Conservation (phyloP, 2,797 vertebrate species). For the Neopelma chrysocephalum region DNA sequence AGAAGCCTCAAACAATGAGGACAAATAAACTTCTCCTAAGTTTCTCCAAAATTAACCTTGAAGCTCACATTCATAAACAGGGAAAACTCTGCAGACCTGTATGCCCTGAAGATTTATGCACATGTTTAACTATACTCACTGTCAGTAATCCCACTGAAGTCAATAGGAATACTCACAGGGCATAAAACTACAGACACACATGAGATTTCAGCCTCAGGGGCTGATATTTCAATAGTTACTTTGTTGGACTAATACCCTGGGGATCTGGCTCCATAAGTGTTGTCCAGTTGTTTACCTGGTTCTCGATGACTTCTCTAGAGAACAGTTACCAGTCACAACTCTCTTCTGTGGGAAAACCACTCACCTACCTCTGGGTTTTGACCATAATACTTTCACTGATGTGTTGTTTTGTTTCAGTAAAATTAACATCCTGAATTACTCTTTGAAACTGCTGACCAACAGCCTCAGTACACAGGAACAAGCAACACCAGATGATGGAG, state of each 20-base stretch:
- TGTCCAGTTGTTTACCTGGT: not conserved
- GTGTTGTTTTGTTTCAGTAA: not conserved
- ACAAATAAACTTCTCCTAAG: not conserved
- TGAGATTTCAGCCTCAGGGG: not conserved
- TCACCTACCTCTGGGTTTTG: not conserved
- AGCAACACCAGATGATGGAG: not conserved
- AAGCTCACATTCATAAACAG: not conserved
- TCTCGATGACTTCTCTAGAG: not conserved
- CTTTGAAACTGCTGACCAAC: not conserved
- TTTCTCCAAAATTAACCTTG: not conserved
- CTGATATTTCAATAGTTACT: not conserved
- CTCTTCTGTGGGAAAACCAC: not conserved
- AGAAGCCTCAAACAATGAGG: not conserved
- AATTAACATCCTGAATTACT: not conserved
- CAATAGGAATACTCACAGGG: not conserved
- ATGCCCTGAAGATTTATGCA: not conserved
- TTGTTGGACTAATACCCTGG: not conserved
- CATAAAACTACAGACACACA: not conserved
- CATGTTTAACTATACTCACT: not conserved
- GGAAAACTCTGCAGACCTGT: not conserved
- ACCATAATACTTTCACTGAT: not conserved
- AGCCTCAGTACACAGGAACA: not conserved
- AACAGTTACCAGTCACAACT: not conserved
- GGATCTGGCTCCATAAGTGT: not conserved
- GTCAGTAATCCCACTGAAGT: not conserved